A percentile compares a stretch with the other conserved stretches of the same genome.
phyloP scores from a whole-genome alignment of 1,140 invertebrate genomes.

The Aporrectodea caliginosa region DNA sequence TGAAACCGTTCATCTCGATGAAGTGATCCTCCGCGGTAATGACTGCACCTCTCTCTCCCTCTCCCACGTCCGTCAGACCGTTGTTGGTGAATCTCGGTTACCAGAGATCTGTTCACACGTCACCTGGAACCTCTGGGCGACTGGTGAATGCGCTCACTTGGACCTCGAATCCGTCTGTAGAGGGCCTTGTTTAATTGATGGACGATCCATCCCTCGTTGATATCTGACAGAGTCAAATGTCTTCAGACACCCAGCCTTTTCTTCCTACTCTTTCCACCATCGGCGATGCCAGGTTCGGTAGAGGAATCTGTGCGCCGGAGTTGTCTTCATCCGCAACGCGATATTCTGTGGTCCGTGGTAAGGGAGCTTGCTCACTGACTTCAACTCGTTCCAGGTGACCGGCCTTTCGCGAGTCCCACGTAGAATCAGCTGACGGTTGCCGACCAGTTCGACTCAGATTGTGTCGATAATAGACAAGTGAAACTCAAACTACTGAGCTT shows the following conservation, averaged over 20 bases:
- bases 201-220: conserved; percentile 65
- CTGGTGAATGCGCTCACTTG: conserved; percentile 65
- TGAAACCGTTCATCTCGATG: conserved; percentile 69
- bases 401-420: conserved; percentile 66
- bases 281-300: conserved; percentile 5
- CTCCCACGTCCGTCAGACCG: conserved; percentile 68
- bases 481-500: conserved; percentile 71
- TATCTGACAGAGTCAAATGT: conserved; percentile 75
- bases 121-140: conserved; percentile 63
- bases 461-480: conserved; percentile 74
- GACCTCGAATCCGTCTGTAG: conserved; percentile 63
- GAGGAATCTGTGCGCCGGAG: conserved; percentile 60
- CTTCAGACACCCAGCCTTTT: conserved; percentile 22
- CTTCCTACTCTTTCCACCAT: not conserved
- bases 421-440: conserved; percentile 60
- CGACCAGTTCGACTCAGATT: conserved; percentile 60
- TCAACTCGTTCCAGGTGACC: conserved; percentile 71
- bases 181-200: conserved; percentile 67
- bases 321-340: conserved; percentile 70
- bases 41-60: conserved; percentile 68
- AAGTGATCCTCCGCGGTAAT: conserved; percentile 66
- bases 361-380: conserved; percentile 53
- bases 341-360: conserved; percentile 62
- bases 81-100: conserved; percentile 60
- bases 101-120: conserved; percentile 56